Conservation (phyloP, 2,888 invertebrate genomes). For the Apeira syringaria region DNA sequence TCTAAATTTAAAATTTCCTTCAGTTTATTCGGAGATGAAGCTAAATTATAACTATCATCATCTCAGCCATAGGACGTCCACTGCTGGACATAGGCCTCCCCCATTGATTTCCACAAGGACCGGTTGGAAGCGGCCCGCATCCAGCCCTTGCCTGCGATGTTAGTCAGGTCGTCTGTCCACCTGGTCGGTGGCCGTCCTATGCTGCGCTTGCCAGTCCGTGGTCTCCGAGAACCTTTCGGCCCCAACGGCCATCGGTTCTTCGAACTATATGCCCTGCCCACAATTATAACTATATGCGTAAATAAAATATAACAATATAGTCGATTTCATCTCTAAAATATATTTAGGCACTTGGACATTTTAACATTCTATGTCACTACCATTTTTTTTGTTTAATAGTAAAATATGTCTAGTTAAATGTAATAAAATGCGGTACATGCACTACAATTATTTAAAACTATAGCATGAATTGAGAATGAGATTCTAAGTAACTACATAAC, state of each 20-base stretch:
- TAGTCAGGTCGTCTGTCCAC: no score
- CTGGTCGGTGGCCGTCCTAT: no score
- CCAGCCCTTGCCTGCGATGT: no score
- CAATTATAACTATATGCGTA: background rate
- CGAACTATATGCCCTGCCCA: no score
- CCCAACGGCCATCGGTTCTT: no score
- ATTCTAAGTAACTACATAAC: constrained; percentile 20
- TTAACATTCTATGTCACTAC: background rate
- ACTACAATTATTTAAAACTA: constrained; percentile 3
- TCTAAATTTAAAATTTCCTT: constrained; percentile 1
- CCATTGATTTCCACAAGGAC: no score
- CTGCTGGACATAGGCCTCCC: no score
- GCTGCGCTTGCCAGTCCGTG: no score
- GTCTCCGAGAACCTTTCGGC: no score
- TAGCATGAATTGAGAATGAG: constrained; percentile 10
- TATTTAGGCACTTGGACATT: constrained; percentile 5
- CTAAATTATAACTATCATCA: constrained; percentile 2
- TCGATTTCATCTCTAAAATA: constrained; percentile 2
- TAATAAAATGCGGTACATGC: constrained; percentile 14
- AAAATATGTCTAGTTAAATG: background rate
- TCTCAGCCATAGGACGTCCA: no score
- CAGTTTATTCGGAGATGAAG: constrained; percentile 6
- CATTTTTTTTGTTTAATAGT: no score
- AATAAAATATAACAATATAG: constrained; percentile 1
- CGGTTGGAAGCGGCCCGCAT: no score